Evolutionary conservation across 2,113 vertebrate genomes (phyloP).

Genomic region (Oophaga pumilio): DNA sequence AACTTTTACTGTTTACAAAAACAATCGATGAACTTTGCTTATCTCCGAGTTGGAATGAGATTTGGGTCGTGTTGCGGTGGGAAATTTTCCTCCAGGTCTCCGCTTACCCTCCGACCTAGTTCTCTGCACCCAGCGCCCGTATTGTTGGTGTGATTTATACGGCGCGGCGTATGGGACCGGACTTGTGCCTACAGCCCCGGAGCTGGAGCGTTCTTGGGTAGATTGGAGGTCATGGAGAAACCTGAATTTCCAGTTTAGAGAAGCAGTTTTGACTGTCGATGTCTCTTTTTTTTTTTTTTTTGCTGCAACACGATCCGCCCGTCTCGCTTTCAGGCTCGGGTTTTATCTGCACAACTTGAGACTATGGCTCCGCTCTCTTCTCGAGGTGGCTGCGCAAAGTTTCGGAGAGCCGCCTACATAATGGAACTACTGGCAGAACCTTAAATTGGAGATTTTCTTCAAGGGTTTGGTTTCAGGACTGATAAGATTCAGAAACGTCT

Average conservation of each 20-base stretch:
- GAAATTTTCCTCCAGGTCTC: neutral
- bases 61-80: neutral
- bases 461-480: constrained; percentile 34
- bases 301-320: constrained; percentile 3
- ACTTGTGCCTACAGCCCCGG: neutral
- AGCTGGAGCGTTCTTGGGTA: constrained; percentile 11
- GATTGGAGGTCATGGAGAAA: constrained; percentile 31
- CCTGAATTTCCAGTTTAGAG: constrained; percentile 47
- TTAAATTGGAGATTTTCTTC: neutral
- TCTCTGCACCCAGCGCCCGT: neutral
- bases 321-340: constrained; percentile 13
- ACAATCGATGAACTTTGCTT: neutral
- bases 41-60: neutral
- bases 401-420: neutral
- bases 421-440: neutral
- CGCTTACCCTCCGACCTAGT: neutral
- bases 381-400: constrained; percentile 8
- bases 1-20: neutral
- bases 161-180: neutral
- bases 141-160: neutral
- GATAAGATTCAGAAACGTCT: constrained; percentile 30
- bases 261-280: constrained; percentile 12
- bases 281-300: neutral
- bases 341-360: constrained; percentile 29
- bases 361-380: neutral